phyloP scores from a whole-genome alignment of 2,888 invertebrate species.

The Crossocerus cetratus region DNA sequence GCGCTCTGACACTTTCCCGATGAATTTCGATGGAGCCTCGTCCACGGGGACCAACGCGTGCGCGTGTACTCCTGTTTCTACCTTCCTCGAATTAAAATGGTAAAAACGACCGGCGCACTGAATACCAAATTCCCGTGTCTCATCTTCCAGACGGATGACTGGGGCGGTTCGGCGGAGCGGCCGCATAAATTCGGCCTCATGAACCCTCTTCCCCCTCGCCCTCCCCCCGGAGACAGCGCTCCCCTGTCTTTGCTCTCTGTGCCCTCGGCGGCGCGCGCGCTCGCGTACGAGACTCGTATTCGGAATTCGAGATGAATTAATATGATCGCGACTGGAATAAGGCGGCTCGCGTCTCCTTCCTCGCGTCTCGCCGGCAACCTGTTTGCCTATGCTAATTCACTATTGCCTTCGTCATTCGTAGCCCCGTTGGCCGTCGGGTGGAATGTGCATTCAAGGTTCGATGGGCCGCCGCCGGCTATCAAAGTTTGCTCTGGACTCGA shows the following conservation, averaged over 20 bases:
- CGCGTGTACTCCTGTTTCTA: slow-evolving; percentile 29
- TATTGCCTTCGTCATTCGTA: slow-evolving; percentile 11
- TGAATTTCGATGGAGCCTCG: no score
- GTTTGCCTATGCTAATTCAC: slow-evolving; percentile 25
- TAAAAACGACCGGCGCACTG: slow-evolving; percentile 56
- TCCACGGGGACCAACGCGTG: not conserved
- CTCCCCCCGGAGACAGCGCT: not conserved
- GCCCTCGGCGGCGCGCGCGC: not conserved
- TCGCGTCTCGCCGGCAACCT: slow-evolving; percentile 7
- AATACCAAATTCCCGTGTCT: slow-evolving; percentile 55
- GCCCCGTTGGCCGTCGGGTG: not conserved
- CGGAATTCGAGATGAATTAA: slow-evolving; percentile 62
- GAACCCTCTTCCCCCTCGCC: slow-evolving; percentile 28
- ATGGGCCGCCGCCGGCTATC: not conserved
- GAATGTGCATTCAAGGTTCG: no score
- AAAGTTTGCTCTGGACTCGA: no score
- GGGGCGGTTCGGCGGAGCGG: slow-evolving; percentile 33
- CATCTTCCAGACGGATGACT: slow-evolving; percentile 20
- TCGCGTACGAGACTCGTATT: slow-evolving; percentile 41
- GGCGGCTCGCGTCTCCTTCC: slow-evolving; percentile 13
- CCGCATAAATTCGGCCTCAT: slow-evolving; percentile 63
- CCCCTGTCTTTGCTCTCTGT: not conserved
- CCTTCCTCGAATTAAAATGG: slow-evolving; percentile 66
- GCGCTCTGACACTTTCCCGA: no score
- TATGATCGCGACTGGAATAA: slow-evolving; percentile 58